These are phyloP conservation scores for Acyrthosiphon pisum DNA, from an alignment of 1,140 invertebrate genomes.

Conservation along the genomic window DNA sequence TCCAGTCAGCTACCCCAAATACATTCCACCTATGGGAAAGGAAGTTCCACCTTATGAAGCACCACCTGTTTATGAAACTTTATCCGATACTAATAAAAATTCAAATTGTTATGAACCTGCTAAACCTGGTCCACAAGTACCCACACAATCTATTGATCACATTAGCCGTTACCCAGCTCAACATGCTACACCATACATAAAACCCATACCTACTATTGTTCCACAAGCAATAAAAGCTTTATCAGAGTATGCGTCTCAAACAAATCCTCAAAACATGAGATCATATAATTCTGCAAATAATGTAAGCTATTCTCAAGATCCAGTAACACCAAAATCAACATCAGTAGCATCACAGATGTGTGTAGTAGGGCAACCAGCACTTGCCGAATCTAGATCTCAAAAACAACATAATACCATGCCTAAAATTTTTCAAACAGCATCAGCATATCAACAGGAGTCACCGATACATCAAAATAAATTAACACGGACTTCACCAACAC, in stretches of 20 bases:
- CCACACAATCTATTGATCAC: slow-evolving; percentile 58
- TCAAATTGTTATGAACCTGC: slow-evolving; percentile 63
- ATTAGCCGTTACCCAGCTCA: slow-evolving; percentile 58
- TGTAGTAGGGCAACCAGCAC: slow-evolving; percentile 47
- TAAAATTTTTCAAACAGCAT: slow-evolving; percentile 49
- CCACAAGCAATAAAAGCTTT: slow-evolving; percentile 29
- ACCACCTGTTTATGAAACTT: slow-evolving; percentile 77
- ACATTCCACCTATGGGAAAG: slow-evolving; percentile 63
- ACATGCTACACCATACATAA: slow-evolving; percentile 24
- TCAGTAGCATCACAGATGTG: slow-evolving; percentile 36
- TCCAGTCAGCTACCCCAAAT: slow-evolving; percentile 69
- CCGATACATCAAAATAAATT: background rate
- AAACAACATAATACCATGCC: slow-evolving; percentile 17
- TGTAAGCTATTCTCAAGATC: slow-evolving; percentile 10
- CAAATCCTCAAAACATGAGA: slow-evolving; percentile 20
- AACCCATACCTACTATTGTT: background rate
- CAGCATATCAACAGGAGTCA: slow-evolving; percentile 29
- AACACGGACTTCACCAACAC: slow-evolving; percentile 17
- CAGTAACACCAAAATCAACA: background rate
- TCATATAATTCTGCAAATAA: slow-evolving; percentile 39
- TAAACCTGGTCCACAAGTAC: slow-evolving; percentile 66
- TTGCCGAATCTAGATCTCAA: slow-evolving; percentile 53
- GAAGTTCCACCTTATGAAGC: slow-evolving; percentile 68
- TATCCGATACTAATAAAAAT: slow-evolving; percentile 67
- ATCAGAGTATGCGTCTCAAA: slow-evolving; percentile 26